Evolutionary conservation across 2,113 vertebrate species (phyloP).

Genomic region (Calyptommatus sinebrachiatus): DNA sequence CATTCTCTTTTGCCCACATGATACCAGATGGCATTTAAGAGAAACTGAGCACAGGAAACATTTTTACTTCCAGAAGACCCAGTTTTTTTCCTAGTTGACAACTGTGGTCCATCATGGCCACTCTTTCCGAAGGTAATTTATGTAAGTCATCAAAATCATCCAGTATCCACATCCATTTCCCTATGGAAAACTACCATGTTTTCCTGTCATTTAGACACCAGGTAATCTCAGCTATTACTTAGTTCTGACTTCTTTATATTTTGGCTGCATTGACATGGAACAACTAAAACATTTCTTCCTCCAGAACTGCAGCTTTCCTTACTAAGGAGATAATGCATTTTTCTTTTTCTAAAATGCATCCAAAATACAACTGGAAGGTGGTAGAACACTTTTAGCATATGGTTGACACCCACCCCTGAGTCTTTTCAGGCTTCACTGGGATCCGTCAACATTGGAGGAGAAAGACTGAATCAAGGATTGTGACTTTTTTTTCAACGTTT

Average conservation of each 20-base stretch:
- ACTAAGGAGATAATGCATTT: neutral
- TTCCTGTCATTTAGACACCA: neutral
- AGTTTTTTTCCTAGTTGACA: conserved; percentile 2
- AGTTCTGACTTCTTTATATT: neutral
- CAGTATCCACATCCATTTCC: neutral
- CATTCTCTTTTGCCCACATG: neutral
- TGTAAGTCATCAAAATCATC: neutral
- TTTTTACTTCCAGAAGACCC: neutral
- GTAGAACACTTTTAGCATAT: too few relatives aligned
- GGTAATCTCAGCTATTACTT: neutral
- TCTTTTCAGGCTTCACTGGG: too few relatives aligned
- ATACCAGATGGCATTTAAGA: neutral
- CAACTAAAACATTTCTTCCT: neutral
- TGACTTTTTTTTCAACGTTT: too few relatives aligned
- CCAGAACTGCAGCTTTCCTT: neutral
- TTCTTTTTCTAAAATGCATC: too few relatives aligned
- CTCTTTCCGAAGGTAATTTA: neutral
- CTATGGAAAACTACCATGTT: neutral
- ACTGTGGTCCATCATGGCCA: neutral
- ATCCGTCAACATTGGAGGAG: too few relatives aligned
- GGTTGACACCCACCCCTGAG: too few relatives aligned
- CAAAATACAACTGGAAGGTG: too few relatives aligned
- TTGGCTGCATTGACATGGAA: neutral
- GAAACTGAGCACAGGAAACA: neutral
- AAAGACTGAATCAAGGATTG: too few relatives aligned